phyloP scores from a whole-genome alignment of 2,113 vertebrate genomes.

The Lycaon pictus region DNA sequence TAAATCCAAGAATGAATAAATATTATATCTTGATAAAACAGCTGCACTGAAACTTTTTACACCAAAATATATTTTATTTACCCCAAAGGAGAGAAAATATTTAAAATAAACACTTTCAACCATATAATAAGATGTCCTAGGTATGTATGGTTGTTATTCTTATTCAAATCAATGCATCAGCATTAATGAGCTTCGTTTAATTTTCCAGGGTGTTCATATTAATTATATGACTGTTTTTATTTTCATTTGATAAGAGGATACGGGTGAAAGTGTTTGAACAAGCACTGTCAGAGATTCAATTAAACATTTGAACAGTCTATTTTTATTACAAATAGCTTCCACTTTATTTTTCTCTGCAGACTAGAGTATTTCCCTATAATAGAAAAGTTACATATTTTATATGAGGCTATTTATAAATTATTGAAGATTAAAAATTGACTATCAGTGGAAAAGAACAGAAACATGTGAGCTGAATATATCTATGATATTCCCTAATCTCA shows the following conservation, averaged over 20 bases:
- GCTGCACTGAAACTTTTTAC: neutral
- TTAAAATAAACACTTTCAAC: neutral
- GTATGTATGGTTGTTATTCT: neutral
- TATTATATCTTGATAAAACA: neutral
- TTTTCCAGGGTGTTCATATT: neutral
- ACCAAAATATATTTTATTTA: constrained; percentile 27
- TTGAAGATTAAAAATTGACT: neutral
- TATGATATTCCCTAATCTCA: neutral
- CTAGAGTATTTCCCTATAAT: neutral
- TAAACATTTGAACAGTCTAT: neutral
- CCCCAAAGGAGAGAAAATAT: neutral
- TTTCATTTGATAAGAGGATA: neutral
- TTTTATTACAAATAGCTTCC: neutral
- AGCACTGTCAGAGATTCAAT: neutral
- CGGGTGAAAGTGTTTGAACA: neutral
- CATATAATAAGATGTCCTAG: neutral
- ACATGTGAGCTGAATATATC: neutral
- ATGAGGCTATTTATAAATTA: neutral
- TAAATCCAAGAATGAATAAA: neutral
- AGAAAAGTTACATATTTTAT: neutral
- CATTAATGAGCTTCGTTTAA: neutral
- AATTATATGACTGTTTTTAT: neutral
- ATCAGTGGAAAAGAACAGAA: neutral
- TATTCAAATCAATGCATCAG: neutral
- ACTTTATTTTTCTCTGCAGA: neutral